These are phyloP conservation scores for Austrolebias charrua DNA, from an alignment of 2,797 vertebrate genomes.

Conservation along the genomic window DNA sequence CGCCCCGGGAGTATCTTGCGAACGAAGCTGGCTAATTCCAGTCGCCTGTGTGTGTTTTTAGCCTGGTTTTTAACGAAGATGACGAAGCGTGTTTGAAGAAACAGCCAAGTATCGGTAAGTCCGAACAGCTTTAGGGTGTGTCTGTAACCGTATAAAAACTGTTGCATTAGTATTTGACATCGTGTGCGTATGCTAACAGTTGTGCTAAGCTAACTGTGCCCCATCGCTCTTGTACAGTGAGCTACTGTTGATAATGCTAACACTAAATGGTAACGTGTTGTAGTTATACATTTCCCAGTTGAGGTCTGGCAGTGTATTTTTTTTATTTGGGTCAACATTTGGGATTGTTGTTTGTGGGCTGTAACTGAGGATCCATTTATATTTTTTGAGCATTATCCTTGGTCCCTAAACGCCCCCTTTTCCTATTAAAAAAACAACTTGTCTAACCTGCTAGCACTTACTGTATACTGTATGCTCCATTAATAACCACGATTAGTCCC, in stretches of 20 bases:
- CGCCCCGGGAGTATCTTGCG: not conserved
- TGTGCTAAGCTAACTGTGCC: constrained; percentile 45
- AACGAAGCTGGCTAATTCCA: constrained; percentile 6
- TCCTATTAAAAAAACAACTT: not conserved
- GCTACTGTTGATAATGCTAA: constrained; percentile 1
- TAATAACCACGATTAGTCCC: constrained; percentile 12
- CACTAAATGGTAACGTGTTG: not conserved
- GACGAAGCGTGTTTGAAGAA: constrained; percentile 26
- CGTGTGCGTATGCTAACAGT: not conserved
- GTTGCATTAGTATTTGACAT: not conserved
- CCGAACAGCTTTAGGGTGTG: not conserved
- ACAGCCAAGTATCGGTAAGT: not conserved
- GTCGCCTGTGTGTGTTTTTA: constrained; percentile 23
- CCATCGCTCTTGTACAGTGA: constrained; percentile 33
- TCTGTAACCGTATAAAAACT: accelerated
- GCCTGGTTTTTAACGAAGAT: constrained; percentile 28
- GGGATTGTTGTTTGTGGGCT: not conserved
- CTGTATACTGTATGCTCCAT: constrained; percentile 16
- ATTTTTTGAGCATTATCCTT: not conserved
- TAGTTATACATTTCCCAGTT: too few species aligned
- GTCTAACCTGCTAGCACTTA: constrained; percentile 28
- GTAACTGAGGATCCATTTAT: not conserved
- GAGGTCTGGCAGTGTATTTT: too few species aligned
- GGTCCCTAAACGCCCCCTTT: not conserved
- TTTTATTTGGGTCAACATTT: too few species aligned